phyloP scores from a whole-genome alignment of 2,888 invertebrate genomes.

The Philereme transversata region DNA sequence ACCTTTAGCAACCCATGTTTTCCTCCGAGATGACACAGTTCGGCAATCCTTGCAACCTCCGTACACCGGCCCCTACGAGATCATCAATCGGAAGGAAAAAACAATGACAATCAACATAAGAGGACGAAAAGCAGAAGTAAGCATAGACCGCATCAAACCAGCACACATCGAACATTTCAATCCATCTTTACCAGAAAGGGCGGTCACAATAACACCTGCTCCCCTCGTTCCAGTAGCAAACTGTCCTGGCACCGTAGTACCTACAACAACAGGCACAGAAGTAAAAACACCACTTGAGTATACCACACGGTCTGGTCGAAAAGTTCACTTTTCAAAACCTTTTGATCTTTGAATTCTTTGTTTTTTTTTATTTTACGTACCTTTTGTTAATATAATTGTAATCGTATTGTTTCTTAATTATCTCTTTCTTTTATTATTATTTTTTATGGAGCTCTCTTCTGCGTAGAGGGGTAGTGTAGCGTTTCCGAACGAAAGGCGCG shows the following conservation, averaged over 20 bases:
- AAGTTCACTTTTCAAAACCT: too few relatives aligned
- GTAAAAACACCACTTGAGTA: background rate
- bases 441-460: too few relatives aligned
- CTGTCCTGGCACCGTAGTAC: background rate
- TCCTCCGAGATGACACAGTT: conserved; percentile 27
- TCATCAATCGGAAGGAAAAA: conserved; percentile 1
- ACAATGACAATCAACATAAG: background rate
- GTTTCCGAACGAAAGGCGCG: too few relatives aligned
- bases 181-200: background rate
- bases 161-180: conserved; percentile 17
- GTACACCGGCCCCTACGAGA: conserved; percentile 24
- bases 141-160: conserved; percentile 41
- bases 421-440: too few relatives aligned
- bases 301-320: background rate
- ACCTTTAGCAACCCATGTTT: conserved; percentile 15
- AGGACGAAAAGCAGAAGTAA: conserved; percentile 1
- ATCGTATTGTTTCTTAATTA: too few relatives aligned
- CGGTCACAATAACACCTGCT: background rate
- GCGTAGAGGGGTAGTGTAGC: too few relatives aligned
- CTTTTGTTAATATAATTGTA: too few relatives aligned
- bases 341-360: too few relatives aligned
- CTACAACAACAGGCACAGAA: too few relatives aligned
- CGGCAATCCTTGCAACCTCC: conserved; percentile 25
- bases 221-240: background rate
- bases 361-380: too few relatives aligned